phyloP scores from a whole-genome alignment of 2,888 invertebrate species.

The Lasius platythorax region DNA sequence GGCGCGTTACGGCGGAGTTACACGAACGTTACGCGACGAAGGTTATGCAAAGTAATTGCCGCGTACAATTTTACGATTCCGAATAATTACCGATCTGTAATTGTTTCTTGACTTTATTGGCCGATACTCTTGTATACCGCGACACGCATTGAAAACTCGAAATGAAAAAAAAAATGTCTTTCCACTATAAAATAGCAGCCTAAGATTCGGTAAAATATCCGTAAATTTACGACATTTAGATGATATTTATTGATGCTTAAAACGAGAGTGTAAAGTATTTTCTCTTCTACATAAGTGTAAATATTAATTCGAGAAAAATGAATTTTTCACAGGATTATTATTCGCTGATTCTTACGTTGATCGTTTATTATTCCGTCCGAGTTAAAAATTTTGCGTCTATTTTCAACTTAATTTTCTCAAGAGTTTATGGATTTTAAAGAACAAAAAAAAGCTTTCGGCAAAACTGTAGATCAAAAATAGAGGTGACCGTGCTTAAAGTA shows the following conservation, averaged over 20 bases:
- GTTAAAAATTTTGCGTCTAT: background rate
- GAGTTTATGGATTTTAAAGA: background rate
- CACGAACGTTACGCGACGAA: constrained; percentile 15
- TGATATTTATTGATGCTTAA: background rate
- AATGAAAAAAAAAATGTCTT: background rate
- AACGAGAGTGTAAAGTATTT: background rate
- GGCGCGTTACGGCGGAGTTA: constrained; percentile 4
- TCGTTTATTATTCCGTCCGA: background rate
- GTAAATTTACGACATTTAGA: background rate
- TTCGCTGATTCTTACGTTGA: background rate
- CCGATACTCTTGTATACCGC: background rate
- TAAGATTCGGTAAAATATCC: background rate
- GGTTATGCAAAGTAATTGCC: constrained; percentile 18
- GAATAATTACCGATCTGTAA: background rate
- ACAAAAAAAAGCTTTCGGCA: background rate
- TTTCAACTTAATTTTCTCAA: background rate
- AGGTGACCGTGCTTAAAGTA: background rate
- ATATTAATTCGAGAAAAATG: background rate
- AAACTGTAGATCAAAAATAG: too few species aligned
- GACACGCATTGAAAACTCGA: background rate
- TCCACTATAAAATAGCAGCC: background rate
- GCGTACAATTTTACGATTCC: constrained; percentile 14
- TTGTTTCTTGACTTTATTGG: background rate
- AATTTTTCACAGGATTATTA: background rate
- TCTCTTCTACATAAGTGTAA: background rate